Conservation (phyloP, 35 echinoderm and acorn worm genomes). For the Acanthaster planci region DNA sequence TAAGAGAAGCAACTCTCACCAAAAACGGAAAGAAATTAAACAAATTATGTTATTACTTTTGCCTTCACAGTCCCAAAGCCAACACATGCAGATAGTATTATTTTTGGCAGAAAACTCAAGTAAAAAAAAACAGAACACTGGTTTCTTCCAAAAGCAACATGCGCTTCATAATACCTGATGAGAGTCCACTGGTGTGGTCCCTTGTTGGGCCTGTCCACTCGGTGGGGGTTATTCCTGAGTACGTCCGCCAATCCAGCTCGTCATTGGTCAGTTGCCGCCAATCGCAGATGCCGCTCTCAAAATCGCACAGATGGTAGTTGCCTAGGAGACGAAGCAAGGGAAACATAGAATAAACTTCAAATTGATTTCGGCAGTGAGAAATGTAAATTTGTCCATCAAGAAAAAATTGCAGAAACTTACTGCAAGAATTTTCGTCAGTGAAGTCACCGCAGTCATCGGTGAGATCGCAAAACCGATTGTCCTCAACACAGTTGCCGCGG, state of each 20-base stretch:
- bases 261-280: conserved; percentile 79
- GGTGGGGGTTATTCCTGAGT: conserved; percentile 51
- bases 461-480: conserved; percentile 66
- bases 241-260: conserved; percentile 74
- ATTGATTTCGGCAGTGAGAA: not conserved
- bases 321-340: conserved; percentile 21
- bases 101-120: not conserved
- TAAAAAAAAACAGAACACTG: too few relatives aligned
- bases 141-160: not conserved
- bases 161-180: conserved; percentile 17
- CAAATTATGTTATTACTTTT: not conserved
- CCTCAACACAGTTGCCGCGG: conserved; percentile 62
- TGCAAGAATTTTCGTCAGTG: conserved; percentile 67
- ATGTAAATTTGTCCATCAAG: not conserved
- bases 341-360: not conserved
- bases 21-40: too few relatives aligned
- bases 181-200: conserved; percentile 45
- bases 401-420: not conserved
- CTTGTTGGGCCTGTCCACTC: conserved; percentile 44
- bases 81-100: not conserved
- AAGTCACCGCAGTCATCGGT: conserved; percentile 92
- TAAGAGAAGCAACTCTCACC: too few relatives aligned
- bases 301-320: conserved; percentile 58
- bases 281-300: conserved; percentile 73
- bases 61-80: too few relatives aligned